These are phyloP conservation scores for Apis dorsata DNA, from an alignment of 1,140 invertebrate genomes.

Conservation along the genomic window DNA sequence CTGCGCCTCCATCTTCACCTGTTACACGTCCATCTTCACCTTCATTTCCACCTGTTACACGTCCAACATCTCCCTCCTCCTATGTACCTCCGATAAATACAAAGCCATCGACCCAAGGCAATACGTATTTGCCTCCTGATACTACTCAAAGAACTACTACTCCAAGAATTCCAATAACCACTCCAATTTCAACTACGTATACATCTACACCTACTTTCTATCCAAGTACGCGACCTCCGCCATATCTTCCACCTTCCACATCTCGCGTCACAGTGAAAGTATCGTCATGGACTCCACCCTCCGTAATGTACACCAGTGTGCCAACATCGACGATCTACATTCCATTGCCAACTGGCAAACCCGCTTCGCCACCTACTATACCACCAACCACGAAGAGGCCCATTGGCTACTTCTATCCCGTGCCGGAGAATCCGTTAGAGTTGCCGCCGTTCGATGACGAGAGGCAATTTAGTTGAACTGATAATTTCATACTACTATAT, in stretches of 20 bases:
- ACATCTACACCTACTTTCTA: neutral
- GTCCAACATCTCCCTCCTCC: slow-evolving; percentile 53
- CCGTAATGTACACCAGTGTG: neutral
- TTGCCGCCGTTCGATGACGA: slow-evolving; percentile 29
- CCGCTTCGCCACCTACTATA: slow-evolving; percentile 9
- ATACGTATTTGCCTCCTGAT: slow-evolving; percentile 30
- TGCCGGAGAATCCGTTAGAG: slow-evolving; percentile 75
- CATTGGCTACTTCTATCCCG: slow-evolving; percentile 73
- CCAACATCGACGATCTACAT: slow-evolving; percentile 20
- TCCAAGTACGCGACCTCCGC: slow-evolving; percentile 13
- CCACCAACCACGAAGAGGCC: slow-evolving; percentile 72
- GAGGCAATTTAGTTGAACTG: neutral
- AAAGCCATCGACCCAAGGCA: slow-evolving; percentile 32
- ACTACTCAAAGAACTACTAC: neutral
- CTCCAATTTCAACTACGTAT: neutral
- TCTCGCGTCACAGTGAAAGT: slow-evolving; percentile 4
- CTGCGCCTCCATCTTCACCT: slow-evolving; percentile 67
- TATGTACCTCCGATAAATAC: neutral
- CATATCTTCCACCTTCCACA: slow-evolving; percentile 24
- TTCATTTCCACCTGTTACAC: slow-evolving; percentile 61
- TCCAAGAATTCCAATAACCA: slow-evolving; percentile 55
- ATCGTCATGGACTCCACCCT: slow-evolving; percentile 21
- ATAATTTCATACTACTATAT: neutral
- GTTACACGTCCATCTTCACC: slow-evolving; percentile 56
- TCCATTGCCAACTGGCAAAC: slow-evolving; percentile 7